Evolutionary conservation across 2,797 vertebrate species (phyloP).

Genomic region (Eulemur albifrons): DNA sequence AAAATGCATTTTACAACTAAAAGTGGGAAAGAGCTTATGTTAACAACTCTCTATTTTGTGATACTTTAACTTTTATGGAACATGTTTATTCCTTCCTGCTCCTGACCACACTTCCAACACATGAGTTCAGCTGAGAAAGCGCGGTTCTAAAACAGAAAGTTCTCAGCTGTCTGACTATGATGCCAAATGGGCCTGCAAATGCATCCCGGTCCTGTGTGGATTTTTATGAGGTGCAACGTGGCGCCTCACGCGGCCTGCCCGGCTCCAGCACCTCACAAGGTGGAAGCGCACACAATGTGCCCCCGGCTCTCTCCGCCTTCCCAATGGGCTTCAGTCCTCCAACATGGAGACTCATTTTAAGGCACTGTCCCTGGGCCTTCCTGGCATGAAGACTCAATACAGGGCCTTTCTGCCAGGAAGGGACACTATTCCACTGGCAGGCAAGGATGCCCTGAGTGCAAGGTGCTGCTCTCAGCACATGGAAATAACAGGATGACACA

Average conservation of each 20-base stretch:
- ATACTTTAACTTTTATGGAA: slow-evolving; percentile 50
- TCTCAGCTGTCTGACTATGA: background rate
- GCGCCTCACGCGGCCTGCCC: rapidly evolving
- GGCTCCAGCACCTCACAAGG: background rate
- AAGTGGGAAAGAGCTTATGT: slow-evolving; percentile 56
- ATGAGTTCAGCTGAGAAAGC: slow-evolving; percentile 4
- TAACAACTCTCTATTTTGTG: slow-evolving; percentile 52
- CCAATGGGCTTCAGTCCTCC: background rate
- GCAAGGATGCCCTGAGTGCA: background rate
- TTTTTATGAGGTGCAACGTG: background rate
- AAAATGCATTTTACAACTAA: slow-evolving; percentile 64
- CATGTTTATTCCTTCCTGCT: slow-evolving; percentile 15
- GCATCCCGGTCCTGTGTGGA: rapidly evolving
- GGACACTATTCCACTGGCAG: background rate
- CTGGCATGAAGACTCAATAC: background rate
- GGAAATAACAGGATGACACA: background rate
- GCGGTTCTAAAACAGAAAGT: background rate
- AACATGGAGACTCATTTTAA: background rate
- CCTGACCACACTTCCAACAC: background rate
- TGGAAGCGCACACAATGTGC: background rate
- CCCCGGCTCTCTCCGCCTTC: background rate
- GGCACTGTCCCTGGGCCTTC: background rate
- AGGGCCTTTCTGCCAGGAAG: background rate
- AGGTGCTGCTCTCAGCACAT: background rate
- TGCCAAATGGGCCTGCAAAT: background rate